These are phyloP conservation scores for Choristoneura fumiferana DNA, from an alignment of 1,140 invertebrate genomes.

Conservation along the genomic window DNA sequence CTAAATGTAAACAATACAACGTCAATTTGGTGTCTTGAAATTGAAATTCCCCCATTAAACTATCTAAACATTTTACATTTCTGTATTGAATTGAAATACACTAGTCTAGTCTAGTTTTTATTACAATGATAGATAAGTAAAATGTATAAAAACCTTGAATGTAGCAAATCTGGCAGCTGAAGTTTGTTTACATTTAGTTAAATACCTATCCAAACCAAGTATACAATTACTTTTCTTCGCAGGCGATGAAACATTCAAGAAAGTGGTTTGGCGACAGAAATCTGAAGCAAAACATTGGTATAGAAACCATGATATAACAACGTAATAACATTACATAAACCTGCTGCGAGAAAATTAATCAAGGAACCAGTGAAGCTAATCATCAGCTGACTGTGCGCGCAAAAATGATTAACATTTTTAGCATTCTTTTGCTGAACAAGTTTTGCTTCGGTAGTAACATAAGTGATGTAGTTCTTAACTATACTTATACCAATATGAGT, in stretches of 20 bases:
- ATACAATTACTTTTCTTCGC: conserved; percentile 21
- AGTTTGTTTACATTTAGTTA: background rate
- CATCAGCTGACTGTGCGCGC: background rate
- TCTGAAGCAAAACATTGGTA: conserved; percentile 37
- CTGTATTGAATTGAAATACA: too few relatives aligned
- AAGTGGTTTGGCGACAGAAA: conserved; percentile 39
- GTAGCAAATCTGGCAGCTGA: too few relatives aligned
- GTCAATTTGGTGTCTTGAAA: too few relatives aligned
- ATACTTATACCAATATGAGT: background rate
- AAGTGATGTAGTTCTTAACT: background rate
- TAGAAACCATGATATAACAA: conserved; percentile 25
- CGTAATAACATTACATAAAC: background rate
- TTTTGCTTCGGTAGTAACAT: background rate
- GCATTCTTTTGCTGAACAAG: background rate
- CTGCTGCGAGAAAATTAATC: background rate
- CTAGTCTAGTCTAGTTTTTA: too few relatives aligned
- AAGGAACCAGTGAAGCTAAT: too few relatives aligned
- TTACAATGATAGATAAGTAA: too few relatives aligned
- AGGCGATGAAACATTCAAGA: conserved; percentile 34
- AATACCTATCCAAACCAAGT: background rate
- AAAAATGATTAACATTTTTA: conserved; percentile 1
- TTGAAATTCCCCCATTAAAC: too few relatives aligned
- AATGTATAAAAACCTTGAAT: too few relatives aligned
- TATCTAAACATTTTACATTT: too few relatives aligned
- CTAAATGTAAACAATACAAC: too few relatives aligned